Conservation (phyloP, 2,797 vertebrate species). For the Scolopax rusticola region DNA sequence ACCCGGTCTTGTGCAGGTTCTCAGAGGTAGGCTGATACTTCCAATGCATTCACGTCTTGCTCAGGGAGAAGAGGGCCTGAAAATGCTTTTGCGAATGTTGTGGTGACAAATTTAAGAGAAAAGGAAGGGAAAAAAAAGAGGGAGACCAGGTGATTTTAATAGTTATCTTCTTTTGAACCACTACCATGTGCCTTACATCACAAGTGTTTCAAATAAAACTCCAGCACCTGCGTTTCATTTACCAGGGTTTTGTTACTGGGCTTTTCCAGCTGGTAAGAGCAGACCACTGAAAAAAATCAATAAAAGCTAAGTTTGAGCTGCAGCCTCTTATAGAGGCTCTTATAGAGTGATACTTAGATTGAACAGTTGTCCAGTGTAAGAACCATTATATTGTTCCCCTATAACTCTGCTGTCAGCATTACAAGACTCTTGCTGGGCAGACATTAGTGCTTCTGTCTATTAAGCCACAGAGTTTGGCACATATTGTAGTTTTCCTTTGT, state of each 20-base stretch:
- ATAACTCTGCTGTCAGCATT: background rate
- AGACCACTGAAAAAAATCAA: background rate
- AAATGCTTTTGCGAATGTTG: background rate
- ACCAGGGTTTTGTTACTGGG: background rate
- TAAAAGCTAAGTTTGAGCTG: background rate
- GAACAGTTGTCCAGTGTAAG: background rate
- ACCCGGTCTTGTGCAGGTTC: background rate
- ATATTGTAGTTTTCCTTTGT: background rate
- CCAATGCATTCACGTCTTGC: accelerated
- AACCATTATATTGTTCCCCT: background rate
- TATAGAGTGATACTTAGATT: background rate
- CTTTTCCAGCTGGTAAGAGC: background rate
- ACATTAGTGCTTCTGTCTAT: background rate
- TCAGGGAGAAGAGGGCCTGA: background rate
- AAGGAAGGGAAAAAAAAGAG: background rate
- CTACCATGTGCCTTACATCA: background rate
- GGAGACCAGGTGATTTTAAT: background rate
- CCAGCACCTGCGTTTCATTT: background rate
- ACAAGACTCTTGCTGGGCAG: background rate
- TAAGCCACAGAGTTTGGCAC: background rate
- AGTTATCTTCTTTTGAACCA: background rate
- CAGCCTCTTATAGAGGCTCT: background rate
- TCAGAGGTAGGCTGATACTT: background rate
- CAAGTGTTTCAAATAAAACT: background rate
- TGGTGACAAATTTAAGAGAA: background rate